Percentiles rank a stretch among this genome's conserved stretches.
phyloP scores from a whole-genome alignment of 2,888 invertebrate species.

The Geotrupes spiniger region DNA sequence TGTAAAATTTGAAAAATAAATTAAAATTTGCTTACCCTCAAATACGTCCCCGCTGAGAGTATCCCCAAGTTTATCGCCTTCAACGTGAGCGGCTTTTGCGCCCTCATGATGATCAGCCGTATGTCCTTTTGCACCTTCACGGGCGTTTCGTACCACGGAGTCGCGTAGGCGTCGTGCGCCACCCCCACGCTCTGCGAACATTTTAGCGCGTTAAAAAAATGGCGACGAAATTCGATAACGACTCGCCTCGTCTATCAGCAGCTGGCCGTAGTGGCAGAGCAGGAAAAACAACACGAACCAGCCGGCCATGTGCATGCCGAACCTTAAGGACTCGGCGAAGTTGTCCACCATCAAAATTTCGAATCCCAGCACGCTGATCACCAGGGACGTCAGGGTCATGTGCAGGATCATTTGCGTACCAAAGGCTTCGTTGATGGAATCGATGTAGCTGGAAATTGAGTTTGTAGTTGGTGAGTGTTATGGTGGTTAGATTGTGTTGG shows the following conservation, averaged over 20 bases:
- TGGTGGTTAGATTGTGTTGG: too few relatives aligned
- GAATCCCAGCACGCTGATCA: constrained; percentile 32
- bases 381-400: constrained; percentile 31
- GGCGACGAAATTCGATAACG: too few relatives aligned
- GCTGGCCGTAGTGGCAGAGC: constrained; percentile 33
- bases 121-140: constrained; percentile 25
- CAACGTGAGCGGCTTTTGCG: constrained; percentile 27
- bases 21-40: constrained; percentile 19
- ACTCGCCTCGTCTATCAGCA: constrained; percentile 33
- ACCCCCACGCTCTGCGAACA: constrained; percentile 25
- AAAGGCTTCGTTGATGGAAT: constrained; percentile 29
- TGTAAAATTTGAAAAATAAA: not conserved
- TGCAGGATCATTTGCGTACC: constrained; percentile 32
- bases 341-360: constrained; percentile 30
- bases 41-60: constrained; percentile 25
- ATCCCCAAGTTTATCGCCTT: constrained; percentile 26
- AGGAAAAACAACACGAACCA: constrained; percentile 32
- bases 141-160: constrained; percentile 24
- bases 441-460: constrained; percentile 28
- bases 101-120: constrained; percentile 24
- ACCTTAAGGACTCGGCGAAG: constrained; percentile 29
- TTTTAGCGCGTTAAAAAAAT: too few relatives aligned
- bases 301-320: constrained; percentile 31
- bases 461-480: too few relatives aligned
- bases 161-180: constrained; percentile 24